Conservation (phyloP, 2,113 vertebrate genomes). For the Cavia porcellus region DNA sequence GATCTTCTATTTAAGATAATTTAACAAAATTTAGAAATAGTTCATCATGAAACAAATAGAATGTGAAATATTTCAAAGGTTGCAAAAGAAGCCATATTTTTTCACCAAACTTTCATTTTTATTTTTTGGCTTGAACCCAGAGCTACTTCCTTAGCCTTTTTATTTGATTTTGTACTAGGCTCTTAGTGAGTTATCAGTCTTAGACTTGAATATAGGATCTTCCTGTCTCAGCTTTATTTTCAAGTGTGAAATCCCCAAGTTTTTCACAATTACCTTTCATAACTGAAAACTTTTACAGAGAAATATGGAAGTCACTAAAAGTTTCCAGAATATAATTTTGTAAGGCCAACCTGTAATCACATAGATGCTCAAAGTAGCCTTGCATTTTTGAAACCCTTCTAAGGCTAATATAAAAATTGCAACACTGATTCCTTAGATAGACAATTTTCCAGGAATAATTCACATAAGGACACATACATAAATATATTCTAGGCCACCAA, state of each 20-base stretch:
- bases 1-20: neutral
- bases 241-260: neutral
- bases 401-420: neutral
- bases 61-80: neutral
- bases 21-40: neutral
- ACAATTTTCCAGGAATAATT: neutral
- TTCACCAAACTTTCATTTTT: neutral
- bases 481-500: neutral
- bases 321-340: neutral
- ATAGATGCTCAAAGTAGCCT: neutral
- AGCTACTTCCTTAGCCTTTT: neutral
- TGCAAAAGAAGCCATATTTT: neutral
- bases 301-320: slow-evolving; percentile 13
- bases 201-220: neutral
- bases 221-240: neutral
- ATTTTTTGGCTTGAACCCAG: neutral
- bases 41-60: neutral
- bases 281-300: neutral
- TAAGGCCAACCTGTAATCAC: neutral
- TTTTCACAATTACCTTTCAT: neutral
- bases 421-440: neutral
- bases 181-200: neutral
- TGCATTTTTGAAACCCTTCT: neutral
- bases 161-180: neutral
- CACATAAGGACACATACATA: neutral